Conservation (phyloP, 1,140 invertebrate species). For the Tetramorium alpestre region DNA sequence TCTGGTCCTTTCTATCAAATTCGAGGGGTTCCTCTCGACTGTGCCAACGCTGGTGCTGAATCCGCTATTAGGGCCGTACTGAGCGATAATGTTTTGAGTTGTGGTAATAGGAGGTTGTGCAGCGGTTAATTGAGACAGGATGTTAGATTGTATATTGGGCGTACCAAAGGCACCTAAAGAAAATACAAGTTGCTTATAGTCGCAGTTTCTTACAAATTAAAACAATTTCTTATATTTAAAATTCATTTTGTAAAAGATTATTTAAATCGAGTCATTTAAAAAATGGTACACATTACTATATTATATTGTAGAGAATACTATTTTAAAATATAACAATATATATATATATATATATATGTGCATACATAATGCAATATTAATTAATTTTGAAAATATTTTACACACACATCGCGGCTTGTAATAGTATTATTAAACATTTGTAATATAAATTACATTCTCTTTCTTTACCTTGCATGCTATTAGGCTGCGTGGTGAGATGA, state of each 20-base stretch:
- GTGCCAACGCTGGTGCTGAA: constrained; percentile 84
- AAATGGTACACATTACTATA: background rate
- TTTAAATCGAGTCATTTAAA: background rate
- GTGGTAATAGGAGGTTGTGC: constrained; percentile 78
- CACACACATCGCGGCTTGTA: too few relatives aligned
- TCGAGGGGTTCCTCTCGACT: constrained; percentile 84
- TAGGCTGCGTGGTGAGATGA: constrained; percentile 78
- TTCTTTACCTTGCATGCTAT: constrained; percentile 77
- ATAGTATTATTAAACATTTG: background rate
- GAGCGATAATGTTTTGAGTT: constrained; percentile 84
- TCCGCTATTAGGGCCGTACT: constrained; percentile 83
- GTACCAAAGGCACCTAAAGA: constrained; percentile 80
- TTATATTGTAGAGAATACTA: background rate
- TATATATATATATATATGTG: background rate
- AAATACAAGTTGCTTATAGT: background rate
- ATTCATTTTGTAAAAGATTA: background rate
- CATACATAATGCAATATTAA: background rate
- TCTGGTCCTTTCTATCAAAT: constrained; percentile 88
- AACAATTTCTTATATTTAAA: background rate
- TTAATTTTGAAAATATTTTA: background rate
- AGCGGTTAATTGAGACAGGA: constrained; percentile 81
- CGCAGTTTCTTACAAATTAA: background rate
- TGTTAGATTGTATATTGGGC: constrained; percentile 84
- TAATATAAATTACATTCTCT: background rate
- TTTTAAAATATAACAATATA: background rate